A percentile compares a stretch with the other conserved stretches of the same genome.
These are phyloP conservation scores for Orientallactaga sibirica DNA, from an alignment of 2,797 vertebrate species.

Conservation along the genomic window DNA sequence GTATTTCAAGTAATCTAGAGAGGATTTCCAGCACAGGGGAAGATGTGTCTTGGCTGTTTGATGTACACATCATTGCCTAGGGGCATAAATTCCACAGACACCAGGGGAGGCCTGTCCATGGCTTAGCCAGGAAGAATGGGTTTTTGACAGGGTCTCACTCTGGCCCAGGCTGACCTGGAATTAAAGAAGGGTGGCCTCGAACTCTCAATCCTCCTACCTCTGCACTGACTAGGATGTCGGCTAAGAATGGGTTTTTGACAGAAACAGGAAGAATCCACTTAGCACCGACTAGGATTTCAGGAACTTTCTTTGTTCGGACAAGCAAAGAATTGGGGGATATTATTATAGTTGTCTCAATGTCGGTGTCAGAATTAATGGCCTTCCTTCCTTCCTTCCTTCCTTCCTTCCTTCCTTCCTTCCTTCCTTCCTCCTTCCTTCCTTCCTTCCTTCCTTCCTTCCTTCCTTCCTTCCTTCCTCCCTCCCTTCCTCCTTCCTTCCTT, in stretches of 20 bases:
- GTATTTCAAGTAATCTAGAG: background rate
- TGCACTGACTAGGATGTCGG: too few relatives aligned
- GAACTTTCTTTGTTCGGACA: background rate
- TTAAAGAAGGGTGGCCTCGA: too few relatives aligned
- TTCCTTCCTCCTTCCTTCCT: too few relatives aligned
- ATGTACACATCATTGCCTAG: background rate
- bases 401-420: too few relatives aligned
- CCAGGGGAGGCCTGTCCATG: background rate
- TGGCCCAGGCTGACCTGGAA: too few relatives aligned
- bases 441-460: too few relatives aligned
- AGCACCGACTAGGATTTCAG: conserved; percentile 1
- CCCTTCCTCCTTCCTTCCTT: too few relatives aligned
- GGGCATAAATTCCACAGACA: background rate
- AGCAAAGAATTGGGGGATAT: background rate
- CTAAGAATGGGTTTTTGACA: too few relatives aligned
- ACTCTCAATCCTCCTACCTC: too few relatives aligned
- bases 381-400: background rate
- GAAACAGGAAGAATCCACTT: background rate
- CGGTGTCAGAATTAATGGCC: background rate
- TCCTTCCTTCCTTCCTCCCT: too few relatives aligned
- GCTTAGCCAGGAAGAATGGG: conserved; percentile 28
- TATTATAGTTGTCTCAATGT: background rate
- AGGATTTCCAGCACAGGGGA: background rate
- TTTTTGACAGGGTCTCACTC: too few relatives aligned
- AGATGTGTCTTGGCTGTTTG: background rate